Evolutionary conservation across 1,140 invertebrate species (phyloP), one percentile per base, ranked within the genome.

Genomic region (Ectropis grisescens): DNA sequence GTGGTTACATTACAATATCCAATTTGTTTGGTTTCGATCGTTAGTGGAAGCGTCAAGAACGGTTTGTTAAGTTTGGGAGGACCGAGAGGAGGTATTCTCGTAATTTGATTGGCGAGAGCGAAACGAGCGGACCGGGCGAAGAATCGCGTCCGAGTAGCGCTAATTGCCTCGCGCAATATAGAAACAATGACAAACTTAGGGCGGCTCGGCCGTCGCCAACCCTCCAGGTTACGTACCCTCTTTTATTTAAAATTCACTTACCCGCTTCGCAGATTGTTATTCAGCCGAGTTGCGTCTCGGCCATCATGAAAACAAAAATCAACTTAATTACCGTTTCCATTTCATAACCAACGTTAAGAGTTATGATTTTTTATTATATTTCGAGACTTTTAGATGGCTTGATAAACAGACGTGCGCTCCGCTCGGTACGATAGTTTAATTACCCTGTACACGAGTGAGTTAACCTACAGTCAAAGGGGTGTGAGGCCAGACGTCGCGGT

Each of bases 221-320:
- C 42, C 67, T 66, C 64, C 47, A 65, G 67, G 57, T 58, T 51
- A 64, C 61, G 56, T n/a, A n/a, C n/a, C n/a, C 58, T 62, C 44
- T 75, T 80, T 74, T 76, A 76, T 76, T 76, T 68, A 67, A 79
- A 80, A 80, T 75, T 80, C 68, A 69, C 62, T 76, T 75, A 76
- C 68, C 51, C 49, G 60, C 42, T 49, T 69, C 58, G 60, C 58
- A 68, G 66, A 75, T 80, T 76, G 71, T 75, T 70, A 71, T 65
- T 59, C 58, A 65, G 52, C 52, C 55, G 47, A 69, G 53, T 60
- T 69, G 55, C 50, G 55, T 58, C 58, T 57, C 49, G 52, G 24
- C n/a, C 54, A 64, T 58, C 65, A 65, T 68, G 58, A 68, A 70
- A 75, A 68, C 64, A 65, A 57, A 40, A 55, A 59, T 60, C 62